Base-by-base conservation (phyloP, 2,888 invertebrate genomes). In the Volucella inanis region DNA sequence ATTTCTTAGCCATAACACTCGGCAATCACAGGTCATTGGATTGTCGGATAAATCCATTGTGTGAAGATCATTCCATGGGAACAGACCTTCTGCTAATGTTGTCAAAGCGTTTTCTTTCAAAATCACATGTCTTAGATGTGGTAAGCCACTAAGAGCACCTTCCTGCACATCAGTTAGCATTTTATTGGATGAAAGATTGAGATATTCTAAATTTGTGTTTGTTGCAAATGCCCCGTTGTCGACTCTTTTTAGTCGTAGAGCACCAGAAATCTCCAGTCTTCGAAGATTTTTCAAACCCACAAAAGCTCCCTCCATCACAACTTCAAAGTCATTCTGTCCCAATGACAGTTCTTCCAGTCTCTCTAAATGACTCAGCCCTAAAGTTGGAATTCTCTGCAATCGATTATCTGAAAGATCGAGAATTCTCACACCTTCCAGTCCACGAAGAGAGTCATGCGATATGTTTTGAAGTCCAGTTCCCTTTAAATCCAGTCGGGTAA, bases 351-450 rank as follows among this genome's bases (percentile, higher is more conserved):
- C 96, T 90, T 97, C 97, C 78, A 97, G 92, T 57, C 97, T 94
- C 8, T 94, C 93, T 72, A 97, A 92, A 65, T 94, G 93, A 4
- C 95, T 94, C 47, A 97, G 90, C 87, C 97, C 96, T 18, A 94
- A 93, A 0, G 97, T 97, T 3, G 97, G 97, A 57, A 97, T 94
- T 67, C 93, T 93, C 64, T 93, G 93, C 79, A 97, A 92, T 88
- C 95, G 94, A 92, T 97, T 97, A 87, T 96, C 97, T n/a, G 95
- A 95, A 22, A 97, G 93, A 90, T 96, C 96, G 41, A 97, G 93
- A 88, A 93, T 95, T 85, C 97, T 94, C 50, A 97, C 93, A n/a
- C 95, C 95, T 79, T 94, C 94, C 72, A 97, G 93, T 59, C 97
- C 97, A 83, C 94, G 93, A 89, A 97, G 95, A 15, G 97, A 96